phyloP scores from a whole-genome alignment of 2,797 vertebrate species.

The Sphaeramia orbicularis region DNA sequence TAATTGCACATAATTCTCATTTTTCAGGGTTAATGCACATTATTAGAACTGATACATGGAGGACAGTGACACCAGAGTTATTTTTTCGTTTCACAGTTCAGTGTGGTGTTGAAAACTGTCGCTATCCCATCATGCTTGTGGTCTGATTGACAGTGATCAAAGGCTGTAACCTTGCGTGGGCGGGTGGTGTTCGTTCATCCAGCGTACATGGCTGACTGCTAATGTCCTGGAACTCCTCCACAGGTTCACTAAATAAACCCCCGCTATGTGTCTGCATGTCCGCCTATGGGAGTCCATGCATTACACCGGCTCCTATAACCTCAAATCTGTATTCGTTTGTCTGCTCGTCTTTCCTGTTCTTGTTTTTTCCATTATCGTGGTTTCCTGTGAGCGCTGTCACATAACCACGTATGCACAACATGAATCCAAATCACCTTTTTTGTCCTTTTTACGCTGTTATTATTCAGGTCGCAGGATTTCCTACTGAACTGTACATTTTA shows the following conservation, averaged over 20 bases:
- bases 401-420: conserved; percentile 14
- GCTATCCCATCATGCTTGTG: conserved; percentile 30
- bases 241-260: conserved; percentile 52
- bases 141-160: conserved; percentile 65
- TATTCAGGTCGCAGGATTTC: conserved; percentile 43
- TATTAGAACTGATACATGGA: too few relatives aligned
- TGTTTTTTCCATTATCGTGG: conserved; percentile 39
- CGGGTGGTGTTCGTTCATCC: conserved; percentile 55
- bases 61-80: too few relatives aligned
- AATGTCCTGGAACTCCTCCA: conserved; percentile 79
- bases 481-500: conserved; percentile 20
- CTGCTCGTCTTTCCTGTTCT: conserved; percentile 10
- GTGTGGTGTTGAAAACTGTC: too few relatives aligned
- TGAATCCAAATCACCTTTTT: conserved; percentile 49
- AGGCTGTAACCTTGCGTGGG: conserved; percentile 41
- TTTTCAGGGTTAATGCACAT: too few relatives aligned
- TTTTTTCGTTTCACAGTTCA: too few relatives aligned
- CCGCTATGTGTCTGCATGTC: not conserved
- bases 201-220: conserved; percentile 53
- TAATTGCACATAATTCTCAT: too few relatives aligned
- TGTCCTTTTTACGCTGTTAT: conserved; percentile 39
- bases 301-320: not conserved
- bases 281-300: not conserved
- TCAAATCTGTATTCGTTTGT: conserved; percentile 31
- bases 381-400: not conserved